Evolutionary conservation across 2,797 vertebrate genomes (phyloP).

Genomic region (Ctenochaetus hawaiiensis): DNA sequence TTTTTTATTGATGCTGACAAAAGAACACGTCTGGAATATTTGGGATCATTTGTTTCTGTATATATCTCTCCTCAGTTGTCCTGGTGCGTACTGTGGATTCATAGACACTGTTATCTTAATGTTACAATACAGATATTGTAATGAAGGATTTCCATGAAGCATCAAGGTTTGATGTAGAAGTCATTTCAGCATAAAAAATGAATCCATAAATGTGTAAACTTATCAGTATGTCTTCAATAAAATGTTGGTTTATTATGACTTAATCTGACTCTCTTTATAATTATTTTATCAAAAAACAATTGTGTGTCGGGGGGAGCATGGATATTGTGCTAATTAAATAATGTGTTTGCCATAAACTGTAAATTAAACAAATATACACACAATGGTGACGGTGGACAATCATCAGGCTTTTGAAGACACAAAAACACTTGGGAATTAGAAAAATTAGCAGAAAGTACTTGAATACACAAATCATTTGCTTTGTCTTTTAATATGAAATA

Average conservation of each 20-base stretch:
- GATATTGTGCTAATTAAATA: conserved; percentile 15
- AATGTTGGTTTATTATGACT: conserved; percentile 58
- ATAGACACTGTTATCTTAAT: conserved; percentile 35
- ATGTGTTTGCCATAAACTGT: conserved; percentile 14
- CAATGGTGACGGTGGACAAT: no score
- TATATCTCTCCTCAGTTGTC: conserved; percentile 38
- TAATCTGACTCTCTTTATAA: conserved; percentile 20
- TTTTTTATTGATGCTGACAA: conserved; percentile 65
- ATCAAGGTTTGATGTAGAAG: conserved; percentile 45
- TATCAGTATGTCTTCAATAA: conserved; percentile 75
- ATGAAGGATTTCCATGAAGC: conserved; percentile 26
- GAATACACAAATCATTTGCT: conserved; percentile 20
- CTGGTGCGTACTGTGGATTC: conserved; percentile 34
- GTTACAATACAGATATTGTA: conserved; percentile 44
- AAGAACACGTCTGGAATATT: conserved; percentile 41
- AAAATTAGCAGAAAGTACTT: background rate
- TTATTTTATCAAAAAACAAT: background rate
- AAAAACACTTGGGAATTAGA: no score
- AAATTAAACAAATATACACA: no score
- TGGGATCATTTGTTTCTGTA: conserved; percentile 41
- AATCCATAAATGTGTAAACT: conserved; percentile 57
- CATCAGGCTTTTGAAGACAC: no score
- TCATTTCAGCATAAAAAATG: conserved; percentile 31
- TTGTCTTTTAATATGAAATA: conserved; percentile 31
- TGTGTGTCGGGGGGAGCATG: background rate